Evolutionary conservation across 2,888 invertebrate genomes (phyloP).

Genomic region (Tolmerus cingulatus): DNA sequence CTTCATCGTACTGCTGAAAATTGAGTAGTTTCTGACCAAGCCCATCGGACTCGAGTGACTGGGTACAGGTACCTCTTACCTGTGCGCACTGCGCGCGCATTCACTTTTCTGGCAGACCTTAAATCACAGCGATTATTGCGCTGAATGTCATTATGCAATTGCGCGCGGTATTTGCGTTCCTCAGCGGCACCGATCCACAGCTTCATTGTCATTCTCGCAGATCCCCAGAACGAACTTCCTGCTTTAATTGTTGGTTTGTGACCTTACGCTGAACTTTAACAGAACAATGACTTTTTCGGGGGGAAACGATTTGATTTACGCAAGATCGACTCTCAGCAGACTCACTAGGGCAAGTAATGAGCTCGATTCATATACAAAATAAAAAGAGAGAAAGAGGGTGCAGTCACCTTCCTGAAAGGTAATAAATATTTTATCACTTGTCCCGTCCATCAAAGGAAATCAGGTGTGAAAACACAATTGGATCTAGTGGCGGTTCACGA

Average conservation of each 20-base stretch:
- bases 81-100: background rate
- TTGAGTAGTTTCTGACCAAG: background rate
- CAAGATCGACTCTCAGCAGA: background rate
- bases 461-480: background rate
- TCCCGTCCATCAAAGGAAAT: background rate
- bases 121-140: constrained; percentile 14
- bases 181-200: background rate
- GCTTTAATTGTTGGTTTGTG: background rate
- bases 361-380: background rate
- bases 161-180: background rate
- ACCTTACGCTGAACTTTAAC: constrained; percentile 21
- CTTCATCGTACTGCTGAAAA: background rate
- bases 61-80: background rate
- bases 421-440: background rate
- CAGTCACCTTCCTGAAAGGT: background rate
- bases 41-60: background rate
- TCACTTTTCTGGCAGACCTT: constrained; percentile 11
- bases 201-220: constrained; percentile 12
- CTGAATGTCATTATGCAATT: constrained; percentile 25
- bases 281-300: constrained; percentile 5
- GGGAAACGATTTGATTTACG: background rate
- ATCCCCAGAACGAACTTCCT: constrained; percentile 15
- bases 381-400: background rate
- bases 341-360: background rate
- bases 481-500: background rate